Evolutionary conservation across 2,888 invertebrate genomes (phyloP), one percentile per base, ranked within the genome.

Genomic region (Xiphydria camelus): DNA sequence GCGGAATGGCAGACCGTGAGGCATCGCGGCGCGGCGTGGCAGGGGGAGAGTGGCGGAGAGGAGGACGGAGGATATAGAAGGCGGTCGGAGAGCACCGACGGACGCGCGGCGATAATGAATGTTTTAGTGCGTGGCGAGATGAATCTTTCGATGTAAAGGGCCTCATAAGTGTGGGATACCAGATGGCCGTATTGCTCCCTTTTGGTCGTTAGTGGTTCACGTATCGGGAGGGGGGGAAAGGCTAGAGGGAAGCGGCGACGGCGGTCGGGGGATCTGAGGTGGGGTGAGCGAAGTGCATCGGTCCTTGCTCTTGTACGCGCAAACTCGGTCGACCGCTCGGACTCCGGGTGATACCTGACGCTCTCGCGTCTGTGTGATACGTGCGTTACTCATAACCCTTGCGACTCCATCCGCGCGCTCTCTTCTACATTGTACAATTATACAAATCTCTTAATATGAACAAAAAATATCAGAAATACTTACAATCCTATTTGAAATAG

Each of bases 141-240:
- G 48, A 51, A 56, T 59, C 57, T 48, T 48, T 43, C 29, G 35
- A 38, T 45, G 22, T n/a, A 15, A 18, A 26, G 44, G 42, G 17
- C 41, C 42, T 26, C 36, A 25, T 37, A 34, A 44, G 47, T 47
- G 44, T 45, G 48, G 43, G 44, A 46, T 42, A 39, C 36, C 34
- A 29, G 34, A 17, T 18, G 17, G 38, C 37, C 35, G 26, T 42
- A 39, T 32, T 23, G 32, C 33, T 29, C 50, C 61, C 47, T 54
- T 53, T 53, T 38, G 56, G 53, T 54, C 58, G 56, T 61, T 59
- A 61, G 59, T 42, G 35, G 42, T 47, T n/a, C n/a, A n/a, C n/a
- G n/a, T n/a, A n/a, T 54, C 59, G 51, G 52, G 57, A 33, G 34
- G 34, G 6, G 23, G n/a, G n/a, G n/a, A n/a, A n/a, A n/a, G n/a